phyloP scores from a whole-genome alignment of 2,888 invertebrate species.

The Synanthedon andrenaeformis region DNA sequence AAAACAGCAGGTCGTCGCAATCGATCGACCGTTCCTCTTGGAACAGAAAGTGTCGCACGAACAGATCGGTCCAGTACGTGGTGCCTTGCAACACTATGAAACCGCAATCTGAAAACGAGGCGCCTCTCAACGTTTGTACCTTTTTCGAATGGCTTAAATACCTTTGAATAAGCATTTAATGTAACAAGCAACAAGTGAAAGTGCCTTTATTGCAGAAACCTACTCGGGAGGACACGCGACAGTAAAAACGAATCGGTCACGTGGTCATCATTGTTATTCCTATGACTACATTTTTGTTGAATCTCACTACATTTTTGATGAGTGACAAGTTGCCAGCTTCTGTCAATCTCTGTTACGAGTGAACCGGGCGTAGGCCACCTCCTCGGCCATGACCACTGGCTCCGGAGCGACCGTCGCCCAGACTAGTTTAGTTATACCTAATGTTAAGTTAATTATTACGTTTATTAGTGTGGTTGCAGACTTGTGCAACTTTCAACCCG shows the following conservation, averaged over 20 bases:
- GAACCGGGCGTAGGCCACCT: too few relatives aligned
- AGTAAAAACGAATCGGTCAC: too few relatives aligned
- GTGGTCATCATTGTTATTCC: too few relatives aligned
- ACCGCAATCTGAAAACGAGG: slow-evolving; percentile 78
- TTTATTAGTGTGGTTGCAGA: not conserved
- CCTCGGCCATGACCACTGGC: too few relatives aligned
- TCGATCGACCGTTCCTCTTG: slow-evolving; percentile 90
- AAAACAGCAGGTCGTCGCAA: slow-evolving; percentile 94
- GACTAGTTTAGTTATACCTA: too few relatives aligned
- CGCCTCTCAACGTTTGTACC: not conserved
- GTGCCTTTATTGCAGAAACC: not conserved
- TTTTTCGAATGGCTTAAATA: not conserved
- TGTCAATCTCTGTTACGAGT: too few relatives aligned
- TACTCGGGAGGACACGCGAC: not conserved
- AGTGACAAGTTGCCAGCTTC: too few relatives aligned
- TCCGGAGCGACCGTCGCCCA: too few relatives aligned
- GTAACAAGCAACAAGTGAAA: not conserved
- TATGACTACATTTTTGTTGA: too few relatives aligned
- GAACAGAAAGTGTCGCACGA: slow-evolving; percentile 93
- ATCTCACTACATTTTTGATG: too few relatives aligned
- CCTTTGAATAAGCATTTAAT: not conserved
- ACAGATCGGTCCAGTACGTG: slow-evolving; percentile 96
- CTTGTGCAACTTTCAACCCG: too few relatives aligned
- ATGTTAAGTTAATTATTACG: not conserved
- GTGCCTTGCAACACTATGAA: slow-evolving; percentile 94